Evolutionary conservation across 2,113 vertebrate genomes (phyloP), one percentile per base, ranked within the genome.

Genomic region (Danio rerio): DNA sequence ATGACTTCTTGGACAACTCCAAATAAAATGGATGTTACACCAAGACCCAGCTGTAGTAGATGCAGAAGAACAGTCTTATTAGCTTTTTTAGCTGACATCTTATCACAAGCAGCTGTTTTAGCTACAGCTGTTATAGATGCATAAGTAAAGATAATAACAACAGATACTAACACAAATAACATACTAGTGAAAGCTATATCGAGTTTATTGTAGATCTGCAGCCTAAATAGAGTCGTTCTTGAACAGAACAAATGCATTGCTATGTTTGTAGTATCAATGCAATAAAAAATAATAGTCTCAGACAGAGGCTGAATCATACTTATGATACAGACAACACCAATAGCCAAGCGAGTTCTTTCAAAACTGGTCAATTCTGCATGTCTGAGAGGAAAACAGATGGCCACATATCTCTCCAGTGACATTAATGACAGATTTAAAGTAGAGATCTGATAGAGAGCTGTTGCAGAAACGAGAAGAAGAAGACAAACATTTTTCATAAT

Each of bases 401-500:
- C 89, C 15, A 93, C 78, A 16, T 91, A 92, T 8, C 91, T 86
- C 84, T 93, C 89, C 52, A 92, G 53, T 52, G 88, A 90, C 91
- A 93, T 92, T 20, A 89, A 63, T 8, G 90, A 88, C 0, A 91
- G 83, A 71, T 85, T 92, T 5, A 93, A 12, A 5, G 87, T 90
- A 1, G 88, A 86, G 15, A 88, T 62, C 21, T 85, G 87, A 7
- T 80, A 7, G 40, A 81, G 49, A 52, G 77, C 1, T 16, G 5
- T 0, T 11, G 75, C 71, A 6, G 87, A 0, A 10, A 87, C 0
- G 0, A 20, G 43, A 43, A 87, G 0, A n/a, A 80, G 0, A 7
- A 88, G 2, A 21, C 91, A 92, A 6, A 86, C 7, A 4, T 73
- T 87, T 31, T 50, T 84, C 40, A 83, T 55, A 52, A 92, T 81